phyloP scores from a whole-genome alignment of 64 coral and sea anemone genomes.

The Montipora cactus region DNA sequence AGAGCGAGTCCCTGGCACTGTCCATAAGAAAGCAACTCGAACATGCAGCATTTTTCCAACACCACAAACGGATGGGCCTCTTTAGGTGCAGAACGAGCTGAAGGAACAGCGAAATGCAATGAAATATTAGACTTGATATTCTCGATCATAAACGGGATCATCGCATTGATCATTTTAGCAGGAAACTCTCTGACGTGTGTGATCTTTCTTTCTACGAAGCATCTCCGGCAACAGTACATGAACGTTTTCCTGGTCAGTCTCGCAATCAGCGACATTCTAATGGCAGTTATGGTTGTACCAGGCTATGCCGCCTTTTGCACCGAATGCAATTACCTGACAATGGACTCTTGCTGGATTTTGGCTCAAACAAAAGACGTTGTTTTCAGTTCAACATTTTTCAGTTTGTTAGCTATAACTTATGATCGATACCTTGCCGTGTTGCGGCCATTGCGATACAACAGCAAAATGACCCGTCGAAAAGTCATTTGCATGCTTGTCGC shows the following conservation, averaged over 20 bases:
- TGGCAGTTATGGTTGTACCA: slow-evolving; percentile 55
- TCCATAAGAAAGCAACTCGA: no score
- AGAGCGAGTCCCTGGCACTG: no score
- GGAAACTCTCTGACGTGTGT: no score
- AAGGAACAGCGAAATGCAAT: no score
- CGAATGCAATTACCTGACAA: slow-evolving; percentile 11
- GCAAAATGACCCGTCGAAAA: slow-evolving; percentile 27
- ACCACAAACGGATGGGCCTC: no score
- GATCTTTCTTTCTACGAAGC: no score
- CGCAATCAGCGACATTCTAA: slow-evolving; percentile 48
- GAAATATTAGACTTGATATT: no score
- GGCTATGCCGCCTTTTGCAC: slow-evolving; percentile 44
- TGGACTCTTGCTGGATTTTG: slow-evolving; percentile 47
- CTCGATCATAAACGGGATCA: no score
- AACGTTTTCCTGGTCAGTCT: slow-evolving; percentile 61
- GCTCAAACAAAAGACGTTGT: slow-evolving; percentile 48
- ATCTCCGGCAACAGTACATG: neutral
- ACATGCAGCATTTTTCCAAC: no score
- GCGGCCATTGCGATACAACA: slow-evolving; percentile 12
- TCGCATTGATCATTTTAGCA: no score
- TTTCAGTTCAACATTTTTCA: slow-evolving; percentile 38
- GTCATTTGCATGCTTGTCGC: neutral
- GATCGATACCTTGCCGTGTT: slow-evolving; percentile 62
- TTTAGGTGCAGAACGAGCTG: no score
- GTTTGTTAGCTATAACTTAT: slow-evolving; percentile 56